Evolutionary conservation across 1,140 invertebrate genomes (phyloP), one percentile per base, ranked within the genome.

Genomic region (Acromyrmex echinatior): DNA sequence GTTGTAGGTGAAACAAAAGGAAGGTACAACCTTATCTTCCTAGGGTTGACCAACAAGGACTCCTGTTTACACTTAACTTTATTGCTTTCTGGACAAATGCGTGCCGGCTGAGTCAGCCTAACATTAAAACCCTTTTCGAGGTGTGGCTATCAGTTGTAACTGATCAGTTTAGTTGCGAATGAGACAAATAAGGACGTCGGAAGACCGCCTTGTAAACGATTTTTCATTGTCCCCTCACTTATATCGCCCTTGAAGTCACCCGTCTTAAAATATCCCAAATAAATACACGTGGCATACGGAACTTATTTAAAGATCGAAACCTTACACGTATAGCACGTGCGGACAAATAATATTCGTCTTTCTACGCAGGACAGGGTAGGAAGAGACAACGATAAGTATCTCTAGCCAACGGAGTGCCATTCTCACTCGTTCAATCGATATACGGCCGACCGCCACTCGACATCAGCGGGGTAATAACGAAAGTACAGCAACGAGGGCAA

Each of bases 11-110:
- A 60, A 88, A 79, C 21, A 39, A 68, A 25, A 25, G 86, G 89
- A 92, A 84, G 78, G 70, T 82, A 84, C 80, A 89, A 90, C 85
- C 87, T 79, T 45, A 90, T 92, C 89, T 78, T 82, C 81, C 12
- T 60, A 45, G 10, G 16, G 31, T 74, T 74, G 56, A 35, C 21
- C 39, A 25, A 45, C 14, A 12, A 53, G 89, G 66, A 82, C 82
- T 86, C 66, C 86, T 93, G 93, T 94, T 94, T 94, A 93, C 92
- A 94, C 92, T 92, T 88, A 92, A 86, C 92, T 93, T 93, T 94
- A 94, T 93, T 94, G 93, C 93, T 90, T 93, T 90, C 90, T 89
- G 90, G 88, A 81, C 89, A 92, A 94, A 89, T 86, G 90, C 92
- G 88, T 85, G 88, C 86, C 76, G 82, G 89, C 82, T 94, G 93